Evolutionary conservation across 2,113 vertebrate species (phyloP), one percentile per base, ranked within the genome.

Genomic region (Gymnocephalus cernua): DNA sequence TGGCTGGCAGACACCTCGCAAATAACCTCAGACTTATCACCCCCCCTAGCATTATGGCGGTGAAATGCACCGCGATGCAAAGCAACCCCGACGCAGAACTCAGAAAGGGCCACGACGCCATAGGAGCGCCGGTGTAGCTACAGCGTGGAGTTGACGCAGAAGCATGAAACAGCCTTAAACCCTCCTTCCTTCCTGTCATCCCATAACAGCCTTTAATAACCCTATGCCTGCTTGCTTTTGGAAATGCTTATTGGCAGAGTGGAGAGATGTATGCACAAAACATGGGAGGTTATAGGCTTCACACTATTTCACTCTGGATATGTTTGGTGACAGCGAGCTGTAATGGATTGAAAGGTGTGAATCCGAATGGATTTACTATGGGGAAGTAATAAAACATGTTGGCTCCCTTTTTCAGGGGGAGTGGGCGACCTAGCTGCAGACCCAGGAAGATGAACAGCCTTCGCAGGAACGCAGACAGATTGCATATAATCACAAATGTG

Each of bases 271-370:
- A 81, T 85, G 82, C 72, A 82, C 15, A 77, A 71, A 88, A 80
- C 74, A 63, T 23, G 50, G 53, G 45, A 69, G 70, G 74, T 77
- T 85, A 66, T 45, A 44, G 23, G 67, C 79, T 81, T 89, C 81
- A 87, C 83, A 78, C 50, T 86, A 77, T 88, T 88, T 91, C 77
- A 84, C 82, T 85, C 83, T 77, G 72, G 79, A 90, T 88, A 69
- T 89, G 83, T 92, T 92, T 88, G 78, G 84, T 90, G 88, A 87
- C 81, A 83, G 86, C 23, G 7, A 79, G 69, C 81, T 80, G 64
- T 87, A 86, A 87, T 86, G 61, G 86, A 86, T 74, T 87, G 78
- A 86, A 73, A 78, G 91, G 88, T 90, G 88, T 81, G 82, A 91
- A 89, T 91, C 91, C 85, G 6, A 69, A 83, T 76, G 90, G 90